Conservation (phyloP, 2,888 invertebrate species). For the Leucoptera coffeella region DNA sequence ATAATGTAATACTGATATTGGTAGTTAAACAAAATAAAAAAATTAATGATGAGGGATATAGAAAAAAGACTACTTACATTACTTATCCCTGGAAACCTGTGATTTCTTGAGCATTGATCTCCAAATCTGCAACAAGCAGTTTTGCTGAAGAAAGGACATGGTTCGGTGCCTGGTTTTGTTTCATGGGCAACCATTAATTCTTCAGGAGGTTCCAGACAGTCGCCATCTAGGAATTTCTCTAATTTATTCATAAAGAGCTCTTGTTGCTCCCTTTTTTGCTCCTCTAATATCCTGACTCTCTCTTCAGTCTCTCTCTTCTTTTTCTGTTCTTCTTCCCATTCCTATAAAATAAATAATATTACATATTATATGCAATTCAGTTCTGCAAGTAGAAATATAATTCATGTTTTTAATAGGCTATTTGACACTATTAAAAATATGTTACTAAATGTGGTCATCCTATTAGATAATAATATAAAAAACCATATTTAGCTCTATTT, state of each 20-base stretch:
- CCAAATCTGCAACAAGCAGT: conserved; percentile 86
- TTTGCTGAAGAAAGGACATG: conserved; percentile 83
- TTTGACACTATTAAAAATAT: too few relatives aligned
- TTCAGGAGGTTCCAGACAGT: conserved; percentile 55
- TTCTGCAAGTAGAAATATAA: too few relatives aligned
- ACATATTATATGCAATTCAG: not conserved
- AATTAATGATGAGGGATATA: too few relatives aligned
- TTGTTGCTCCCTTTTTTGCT: conserved; percentile 43
- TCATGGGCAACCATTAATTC: conserved; percentile 56
- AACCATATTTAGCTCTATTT: too few relatives aligned
- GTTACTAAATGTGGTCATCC: too few relatives aligned
- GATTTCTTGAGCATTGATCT: conserved; percentile 77
- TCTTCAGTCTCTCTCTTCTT: conserved; percentile 48
- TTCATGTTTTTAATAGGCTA: conserved; percentile 1
- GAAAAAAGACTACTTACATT: conserved; percentile 52
- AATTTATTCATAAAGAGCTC: conserved; percentile 28
- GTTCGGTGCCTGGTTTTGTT: conserved; percentile 61
- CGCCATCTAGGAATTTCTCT: conserved; percentile 30
- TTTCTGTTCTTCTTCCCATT: conserved; percentile 63
- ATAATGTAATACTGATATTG: not conserved
- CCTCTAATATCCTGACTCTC: conserved; percentile 45
- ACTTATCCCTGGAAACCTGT: conserved; percentile 72
- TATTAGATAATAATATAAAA: too few relatives aligned
- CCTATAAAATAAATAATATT: conserved; percentile 45
- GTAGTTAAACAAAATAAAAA: conserved; percentile 1